phyloP scores from a whole-genome alignment of 2,113 vertebrate genomes.

The Dipodomys merriami region DNA sequence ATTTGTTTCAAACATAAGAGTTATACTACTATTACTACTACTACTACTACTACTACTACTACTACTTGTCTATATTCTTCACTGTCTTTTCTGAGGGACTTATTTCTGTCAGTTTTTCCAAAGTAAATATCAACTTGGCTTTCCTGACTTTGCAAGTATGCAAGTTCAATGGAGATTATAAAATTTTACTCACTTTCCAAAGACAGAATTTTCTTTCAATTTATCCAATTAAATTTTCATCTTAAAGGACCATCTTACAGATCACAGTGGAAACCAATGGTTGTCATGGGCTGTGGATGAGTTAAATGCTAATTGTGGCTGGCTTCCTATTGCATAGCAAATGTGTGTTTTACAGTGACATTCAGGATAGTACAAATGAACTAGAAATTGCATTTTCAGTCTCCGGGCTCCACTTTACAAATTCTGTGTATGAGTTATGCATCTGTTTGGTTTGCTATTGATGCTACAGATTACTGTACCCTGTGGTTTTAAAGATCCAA shows the following conservation, averaged over 20 bases:
- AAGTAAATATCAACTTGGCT: slow-evolving; percentile 48
- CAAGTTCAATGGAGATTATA: slow-evolving; percentile 59
- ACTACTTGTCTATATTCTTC: not conserved
- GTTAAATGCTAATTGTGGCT: slow-evolving; percentile 53
- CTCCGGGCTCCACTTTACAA: slow-evolving; percentile 29
- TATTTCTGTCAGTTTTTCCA: slow-evolving; percentile 38
- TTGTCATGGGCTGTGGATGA: slow-evolving; percentile 30
- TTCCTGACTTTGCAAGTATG: slow-evolving; percentile 49
- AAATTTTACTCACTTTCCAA: slow-evolving; percentile 42
- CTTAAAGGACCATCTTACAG: slow-evolving; percentile 50
- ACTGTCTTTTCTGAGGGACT: not conserved
- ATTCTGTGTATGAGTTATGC: slow-evolving; percentile 41
- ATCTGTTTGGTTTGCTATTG: slow-evolving; percentile 41
- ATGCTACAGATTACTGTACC: not conserved
- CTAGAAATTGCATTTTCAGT: slow-evolving; percentile 32
- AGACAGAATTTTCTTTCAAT: slow-evolving; percentile 25
- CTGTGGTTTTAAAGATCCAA: slow-evolving; percentile 9
- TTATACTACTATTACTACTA: not conserved
- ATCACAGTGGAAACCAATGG: slow-evolving; percentile 57
- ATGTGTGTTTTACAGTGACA: slow-evolving; percentile 58
- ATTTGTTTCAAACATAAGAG: slow-evolving; percentile 26
- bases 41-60: slow-evolving; percentile 14
- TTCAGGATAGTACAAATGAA: slow-evolving; percentile 43
- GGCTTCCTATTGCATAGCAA: slow-evolving; percentile 21
- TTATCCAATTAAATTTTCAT: slow-evolving; percentile 64